Evolutionary conservation across 2,888 invertebrate species (phyloP).

Genomic region (Napeogenes sylphis): DNA sequence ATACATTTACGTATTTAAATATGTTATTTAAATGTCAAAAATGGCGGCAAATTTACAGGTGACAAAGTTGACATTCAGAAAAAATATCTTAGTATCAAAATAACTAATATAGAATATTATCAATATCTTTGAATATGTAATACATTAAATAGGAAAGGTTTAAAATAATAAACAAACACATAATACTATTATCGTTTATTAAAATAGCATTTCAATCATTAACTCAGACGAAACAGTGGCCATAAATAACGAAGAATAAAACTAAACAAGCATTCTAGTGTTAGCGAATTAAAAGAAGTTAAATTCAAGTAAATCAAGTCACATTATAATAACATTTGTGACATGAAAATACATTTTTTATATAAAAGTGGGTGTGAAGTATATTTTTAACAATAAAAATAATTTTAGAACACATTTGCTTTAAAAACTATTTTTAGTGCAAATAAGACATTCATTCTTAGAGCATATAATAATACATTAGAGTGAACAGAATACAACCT

Average conservation of each 20-base stretch:
- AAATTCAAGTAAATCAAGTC: neutral
- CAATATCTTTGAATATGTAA: too few species aligned
- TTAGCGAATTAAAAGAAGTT: constrained; percentile 15
- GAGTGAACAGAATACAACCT: neutral
- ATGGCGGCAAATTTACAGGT: too few species aligned
- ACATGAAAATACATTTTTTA: neutral
- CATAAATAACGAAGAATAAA: constrained; percentile 38
- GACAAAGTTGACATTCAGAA: too few species aligned
- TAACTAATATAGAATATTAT: too few species aligned
- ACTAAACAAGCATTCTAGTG: constrained; percentile 29
- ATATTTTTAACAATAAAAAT: neutral
- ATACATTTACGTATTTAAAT: too few species aligned
- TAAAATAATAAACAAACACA: constrained; percentile 30
- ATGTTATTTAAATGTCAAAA: too few species aligned
- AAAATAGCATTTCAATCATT: constrained; percentile 43
- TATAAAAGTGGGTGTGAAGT: neutral
- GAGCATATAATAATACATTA: constrained; percentile 8
- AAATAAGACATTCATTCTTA: constrained; percentile 21
- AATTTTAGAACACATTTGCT: constrained; percentile 2
- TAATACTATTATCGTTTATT: constrained; percentile 70
- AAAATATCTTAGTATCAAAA: too few species aligned
- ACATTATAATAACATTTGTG: neutral
- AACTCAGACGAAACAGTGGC: constrained; percentile 38
- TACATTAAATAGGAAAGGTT: neutral
- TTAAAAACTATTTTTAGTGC: constrained; percentile 3